These are phyloP conservation scores for Halcyon smyrnensis DNA, from an alignment of 2,797 vertebrate genomes.

Conservation along the genomic window DNA sequence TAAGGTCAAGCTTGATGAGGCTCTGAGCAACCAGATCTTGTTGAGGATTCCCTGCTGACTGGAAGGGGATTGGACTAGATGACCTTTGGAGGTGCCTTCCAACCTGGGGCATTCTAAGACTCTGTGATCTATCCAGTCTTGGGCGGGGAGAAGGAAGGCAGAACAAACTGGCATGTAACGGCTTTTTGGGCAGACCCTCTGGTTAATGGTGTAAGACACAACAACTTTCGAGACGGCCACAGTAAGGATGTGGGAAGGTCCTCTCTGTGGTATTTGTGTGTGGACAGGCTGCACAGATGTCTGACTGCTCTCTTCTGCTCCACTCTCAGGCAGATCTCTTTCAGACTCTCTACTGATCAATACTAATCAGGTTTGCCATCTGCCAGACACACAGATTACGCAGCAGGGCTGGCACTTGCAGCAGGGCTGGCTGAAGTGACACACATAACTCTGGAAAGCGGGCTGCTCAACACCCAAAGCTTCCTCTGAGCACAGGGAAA, in stretches of 20 bases:
- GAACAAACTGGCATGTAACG: neutral
- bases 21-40: no score
- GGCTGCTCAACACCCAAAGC: neutral
- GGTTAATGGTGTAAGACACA: neutral
- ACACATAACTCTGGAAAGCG: neutral
- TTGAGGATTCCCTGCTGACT: no score
- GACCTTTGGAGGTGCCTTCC: no score
- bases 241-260: neutral
- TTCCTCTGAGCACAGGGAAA: neutral
- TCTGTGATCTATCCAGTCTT: neutral
- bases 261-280: neutral
- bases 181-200: neutral
- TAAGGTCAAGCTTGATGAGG: no score
- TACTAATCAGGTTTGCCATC: neutral
- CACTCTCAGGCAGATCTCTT: neutral
- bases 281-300: fast-evolving
- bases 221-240: neutral
- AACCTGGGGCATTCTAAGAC: neutral
- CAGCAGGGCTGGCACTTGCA: neutral
- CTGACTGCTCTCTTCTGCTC: neutral
- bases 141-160: neutral
- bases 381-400: neutral
- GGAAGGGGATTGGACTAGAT: no score
- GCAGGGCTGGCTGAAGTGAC: neutral
- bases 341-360: neutral